These are phyloP conservation scores for Sebastes fasciatus DNA, from an alignment of 2,113 vertebrate genomes.

Conservation along the genomic window DNA sequence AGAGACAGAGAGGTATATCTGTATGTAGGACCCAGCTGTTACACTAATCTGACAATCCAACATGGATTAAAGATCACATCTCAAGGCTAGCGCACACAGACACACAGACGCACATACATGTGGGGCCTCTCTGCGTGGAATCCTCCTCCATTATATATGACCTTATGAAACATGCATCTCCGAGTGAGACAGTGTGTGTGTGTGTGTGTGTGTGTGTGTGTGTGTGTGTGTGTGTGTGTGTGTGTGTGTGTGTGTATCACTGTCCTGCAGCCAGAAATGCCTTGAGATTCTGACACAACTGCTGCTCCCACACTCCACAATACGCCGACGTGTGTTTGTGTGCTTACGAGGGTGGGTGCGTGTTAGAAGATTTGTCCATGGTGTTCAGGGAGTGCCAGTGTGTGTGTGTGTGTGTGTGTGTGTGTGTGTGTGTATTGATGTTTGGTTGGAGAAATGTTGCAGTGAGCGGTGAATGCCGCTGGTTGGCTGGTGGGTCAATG, in stretches of 20 bases:
- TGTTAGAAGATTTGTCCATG: slow-evolving; percentile 17
- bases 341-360: slow-evolving; percentile 31
- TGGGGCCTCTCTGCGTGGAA: slow-evolving; percentile 59
- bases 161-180: slow-evolving; percentile 78
- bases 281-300: slow-evolving; percentile 66
- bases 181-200: slow-evolving; percentile 49
- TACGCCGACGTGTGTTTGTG: slow-evolving; percentile 32
- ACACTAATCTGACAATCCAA: slow-evolving; percentile 80
- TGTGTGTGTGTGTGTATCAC: slow-evolving; percentile 45
- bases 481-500: slow-evolving; percentile 67
- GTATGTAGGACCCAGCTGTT: slow-evolving; percentile 79
- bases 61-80: slow-evolving; percentile 74
- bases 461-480: slow-evolving; percentile 50
- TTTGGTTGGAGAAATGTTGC: slow-evolving; percentile 55
- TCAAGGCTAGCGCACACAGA: slow-evolving; percentile 34
- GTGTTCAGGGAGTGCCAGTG: slow-evolving; percentile 5
- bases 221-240: slow-evolving; percentile 45
- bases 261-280: slow-evolving; percentile 68
- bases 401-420: slow-evolving; percentile 5
- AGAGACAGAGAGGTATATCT: slow-evolving; percentile 54
- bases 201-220: slow-evolving; percentile 49
- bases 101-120: slow-evolving; percentile 24
- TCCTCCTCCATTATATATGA: slow-evolving; percentile 75
- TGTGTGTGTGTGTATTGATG: slow-evolving; percentile 49
- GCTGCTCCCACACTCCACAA: slow-evolving; percentile 67